Conservation (phyloP, 2,888 invertebrate species). For the Cephus spinipes region DNA sequence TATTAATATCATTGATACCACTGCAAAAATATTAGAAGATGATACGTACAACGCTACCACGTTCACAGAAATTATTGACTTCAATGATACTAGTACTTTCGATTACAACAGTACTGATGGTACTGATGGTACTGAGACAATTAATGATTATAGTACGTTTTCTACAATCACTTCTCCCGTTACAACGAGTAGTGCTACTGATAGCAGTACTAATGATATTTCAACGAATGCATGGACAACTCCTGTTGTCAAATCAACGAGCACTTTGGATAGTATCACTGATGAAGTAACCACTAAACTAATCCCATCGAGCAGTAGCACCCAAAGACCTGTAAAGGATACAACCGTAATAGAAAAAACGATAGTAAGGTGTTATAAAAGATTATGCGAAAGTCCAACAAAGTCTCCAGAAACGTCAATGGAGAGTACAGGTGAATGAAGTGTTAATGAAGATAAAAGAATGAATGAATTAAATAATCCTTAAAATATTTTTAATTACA, state of each 20-base stretch:
- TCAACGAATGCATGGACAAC: not conserved
- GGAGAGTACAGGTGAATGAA: conserved; percentile 20
- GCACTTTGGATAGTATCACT: not conserved
- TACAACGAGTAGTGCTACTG: not conserved
- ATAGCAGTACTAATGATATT: not conserved
- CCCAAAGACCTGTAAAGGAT: not conserved
- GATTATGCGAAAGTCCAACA: conserved; percentile 38
- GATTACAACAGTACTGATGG: not conserved
- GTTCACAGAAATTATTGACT: not conserved
- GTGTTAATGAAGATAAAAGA: conserved; percentile 25
- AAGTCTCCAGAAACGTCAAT: conserved; percentile 10
- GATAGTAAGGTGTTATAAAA: conserved; percentile 44
- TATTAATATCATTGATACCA: not conserved
- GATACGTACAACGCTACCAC: not conserved
- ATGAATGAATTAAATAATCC: conserved; percentile 24
- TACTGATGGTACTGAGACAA: not conserved
- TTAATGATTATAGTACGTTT: not conserved
- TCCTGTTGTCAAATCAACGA: not conserved
- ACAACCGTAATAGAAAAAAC: conserved; percentile 13
- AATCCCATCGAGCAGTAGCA: not conserved
- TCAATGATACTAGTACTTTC: not conserved
- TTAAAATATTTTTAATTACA: conserved; percentile 15
- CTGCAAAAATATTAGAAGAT: not conserved
- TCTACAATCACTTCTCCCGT: conserved; percentile 17
- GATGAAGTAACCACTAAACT: not conserved